Evolutionary conservation across 2,113 vertebrate genomes (phyloP).

Genomic region (Narcine bancroftii): DNA sequence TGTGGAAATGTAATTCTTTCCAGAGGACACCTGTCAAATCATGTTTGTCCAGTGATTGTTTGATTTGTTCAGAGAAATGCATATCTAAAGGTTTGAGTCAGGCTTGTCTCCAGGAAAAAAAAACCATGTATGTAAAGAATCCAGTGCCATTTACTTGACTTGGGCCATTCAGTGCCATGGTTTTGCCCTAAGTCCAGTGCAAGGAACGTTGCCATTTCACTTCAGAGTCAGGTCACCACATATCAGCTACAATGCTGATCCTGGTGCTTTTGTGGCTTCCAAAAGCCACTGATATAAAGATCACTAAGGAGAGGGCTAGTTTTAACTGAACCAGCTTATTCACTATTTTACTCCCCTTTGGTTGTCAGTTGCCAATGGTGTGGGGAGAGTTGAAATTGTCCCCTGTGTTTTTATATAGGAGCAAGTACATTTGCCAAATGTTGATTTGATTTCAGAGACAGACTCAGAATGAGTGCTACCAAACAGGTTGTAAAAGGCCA

Average conservation of each 20-base stretch:
- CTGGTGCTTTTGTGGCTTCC: not conserved
- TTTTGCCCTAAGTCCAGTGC: not conserved
- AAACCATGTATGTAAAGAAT: slow-evolving; percentile 11
- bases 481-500: not conserved
- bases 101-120: not conserved
- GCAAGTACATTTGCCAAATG: not conserved
- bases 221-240: not conserved
- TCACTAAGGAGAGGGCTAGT: not conserved
- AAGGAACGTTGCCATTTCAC: not conserved
- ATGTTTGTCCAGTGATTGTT: slow-evolving; percentile 66
- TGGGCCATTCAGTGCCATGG: slow-evolving; percentile 11
- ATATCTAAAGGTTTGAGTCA: slow-evolving; percentile 65
- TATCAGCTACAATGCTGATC: not conserved
- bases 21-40: slow-evolving; percentile 63
- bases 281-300: not conserved
- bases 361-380: not conserved
- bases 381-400: not conserved
- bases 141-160: not conserved
- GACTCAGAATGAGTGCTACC: too few relatives aligned
- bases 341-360: not conserved
- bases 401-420: not conserved
- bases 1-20: slow-evolving; percentile 57
- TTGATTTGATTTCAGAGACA: not conserved
- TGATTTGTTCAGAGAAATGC: slow-evolving; percentile 68
- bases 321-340: not conserved